Percentiles rank a stretch among this genome's conserved stretches.
phyloP scores from a whole-genome alignment of 2,888 invertebrate species.

The Halictus ligatus region DNA sequence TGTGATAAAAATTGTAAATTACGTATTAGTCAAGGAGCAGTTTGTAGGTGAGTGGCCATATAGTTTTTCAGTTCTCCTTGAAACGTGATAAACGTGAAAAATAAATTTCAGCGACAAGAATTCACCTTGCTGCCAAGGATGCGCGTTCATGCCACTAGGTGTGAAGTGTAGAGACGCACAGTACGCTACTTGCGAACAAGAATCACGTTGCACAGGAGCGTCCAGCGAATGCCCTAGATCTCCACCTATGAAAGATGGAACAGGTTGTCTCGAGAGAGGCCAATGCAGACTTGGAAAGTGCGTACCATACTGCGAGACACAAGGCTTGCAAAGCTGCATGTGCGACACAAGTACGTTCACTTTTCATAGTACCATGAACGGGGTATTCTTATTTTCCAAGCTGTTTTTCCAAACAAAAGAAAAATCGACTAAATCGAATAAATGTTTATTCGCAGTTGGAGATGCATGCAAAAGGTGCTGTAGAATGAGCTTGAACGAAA shows the following conservation, averaged over 20 bases:
- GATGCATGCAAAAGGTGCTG: slow-evolving; percentile 98
- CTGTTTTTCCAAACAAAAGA: no score
- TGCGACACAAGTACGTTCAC: slow-evolving; percentile 93
- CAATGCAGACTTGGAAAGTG: slow-evolving; percentile 96
- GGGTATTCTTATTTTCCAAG: no score
- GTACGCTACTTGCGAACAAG: slow-evolving; percentile 96
- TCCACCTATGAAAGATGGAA: slow-evolving; percentile 93
- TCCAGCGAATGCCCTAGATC: slow-evolving; percentile 94
- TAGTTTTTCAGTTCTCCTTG: neutral
- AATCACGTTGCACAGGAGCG: slow-evolving; percentile 94
- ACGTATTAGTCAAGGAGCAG: slow-evolving; percentile 92
- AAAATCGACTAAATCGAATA: no score
- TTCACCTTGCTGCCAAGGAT: slow-evolving; percentile 97
- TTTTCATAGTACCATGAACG: neutral
- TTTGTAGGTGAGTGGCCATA: slow-evolving; percentile 89
- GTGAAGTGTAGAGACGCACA: slow-evolving; percentile 96
- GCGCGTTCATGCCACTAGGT: slow-evolving; percentile 93
- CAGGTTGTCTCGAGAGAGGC: slow-evolving; percentile 95
- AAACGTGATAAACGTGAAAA: neutral
- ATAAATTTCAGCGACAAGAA: slow-evolving; percentile 93
- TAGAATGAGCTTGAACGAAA: slow-evolving; percentile 95
- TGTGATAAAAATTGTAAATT: slow-evolving; percentile 97
- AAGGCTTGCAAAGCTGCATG: slow-evolving; percentile 97
- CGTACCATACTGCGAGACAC: slow-evolving; percentile 97
- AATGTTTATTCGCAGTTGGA: slow-evolving; percentile 87